Evolutionary conservation across 2,797 vertebrate species (phyloP).

Genomic region (Coccyzus lansbergi): DNA sequence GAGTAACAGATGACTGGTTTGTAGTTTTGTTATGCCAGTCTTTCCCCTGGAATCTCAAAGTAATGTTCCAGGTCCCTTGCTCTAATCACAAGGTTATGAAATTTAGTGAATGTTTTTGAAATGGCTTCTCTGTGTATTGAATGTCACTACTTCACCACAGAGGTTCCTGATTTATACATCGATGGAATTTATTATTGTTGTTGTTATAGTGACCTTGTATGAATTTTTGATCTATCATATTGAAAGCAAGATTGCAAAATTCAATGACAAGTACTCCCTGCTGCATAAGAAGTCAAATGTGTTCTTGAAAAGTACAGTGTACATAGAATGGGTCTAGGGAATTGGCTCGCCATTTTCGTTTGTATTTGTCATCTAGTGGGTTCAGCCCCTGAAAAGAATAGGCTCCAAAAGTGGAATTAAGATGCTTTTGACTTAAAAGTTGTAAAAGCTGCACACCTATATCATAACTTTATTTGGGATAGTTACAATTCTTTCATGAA

Average conservation of each 20-base stretch:
- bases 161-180: constrained; percentile 36
- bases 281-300: constrained; percentile 45
- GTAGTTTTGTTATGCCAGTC: neutral
- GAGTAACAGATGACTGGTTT: neutral
- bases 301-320: constrained; percentile 19
- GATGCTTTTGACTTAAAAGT: neutral
- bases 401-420: neutral
- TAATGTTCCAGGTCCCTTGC: neutral
- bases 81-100: constrained; percentile 37
- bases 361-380: neutral
- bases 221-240: constrained; percentile 49
- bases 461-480: neutral
- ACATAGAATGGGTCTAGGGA: neutral
- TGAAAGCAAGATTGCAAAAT: constrained; percentile 52
- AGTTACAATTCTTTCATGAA: neutral
- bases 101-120: constrained; percentile 40
- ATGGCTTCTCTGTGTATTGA: constrained; percentile 6
- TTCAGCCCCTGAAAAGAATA: neutral
- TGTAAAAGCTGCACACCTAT: neutral
- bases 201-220: constrained; percentile 48
- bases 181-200: constrained; percentile 36
- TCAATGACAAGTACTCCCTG: neutral
- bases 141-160: constrained; percentile 12
- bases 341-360: neutral
- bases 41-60: neutral